Conservation (phyloP, 2,888 invertebrate genomes). For the Epicampocera succincta region DNA sequence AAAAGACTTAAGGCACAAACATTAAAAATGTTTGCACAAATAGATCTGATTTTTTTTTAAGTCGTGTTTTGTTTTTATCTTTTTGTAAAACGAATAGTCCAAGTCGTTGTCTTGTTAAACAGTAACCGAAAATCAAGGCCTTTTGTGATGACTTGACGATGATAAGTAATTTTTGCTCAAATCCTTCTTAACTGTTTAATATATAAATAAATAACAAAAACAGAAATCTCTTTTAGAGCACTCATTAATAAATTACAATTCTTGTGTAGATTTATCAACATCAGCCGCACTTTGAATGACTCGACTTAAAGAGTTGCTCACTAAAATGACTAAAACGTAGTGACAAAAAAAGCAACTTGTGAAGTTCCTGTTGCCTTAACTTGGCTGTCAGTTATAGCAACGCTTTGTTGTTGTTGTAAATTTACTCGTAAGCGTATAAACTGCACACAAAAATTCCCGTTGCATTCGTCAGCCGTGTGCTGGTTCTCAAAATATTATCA, state of each 20-base stretch:
- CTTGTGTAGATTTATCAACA: conserved; percentile 54
- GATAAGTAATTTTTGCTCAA: conserved; percentile 22
- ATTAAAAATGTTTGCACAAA: too few species aligned
- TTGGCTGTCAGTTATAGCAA: not conserved
- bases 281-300: conserved; percentile 35
- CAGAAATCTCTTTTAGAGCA: conserved; percentile 4
- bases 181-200: conserved; percentile 30
- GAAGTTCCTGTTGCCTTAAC: conserved; percentile 37
- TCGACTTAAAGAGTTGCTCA: conserved; percentile 21
- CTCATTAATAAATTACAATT: conserved; percentile 57
- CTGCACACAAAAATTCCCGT: conserved; percentile 54
- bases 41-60: too few species aligned
- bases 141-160: conserved; percentile 11
- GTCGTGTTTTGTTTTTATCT: not conserved
- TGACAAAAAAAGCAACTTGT: conserved; percentile 9
- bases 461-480: conserved; percentile 33
- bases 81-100: not conserved
- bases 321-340: not conserved
- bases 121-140: conserved; percentile 20
- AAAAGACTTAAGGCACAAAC: conserved; percentile 17
- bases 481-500: conserved; percentile 36
- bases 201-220: not conserved
- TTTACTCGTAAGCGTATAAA: not conserved
- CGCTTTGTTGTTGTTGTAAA: not conserved
- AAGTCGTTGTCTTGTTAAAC: conserved; percentile 6